phyloP scores from a whole-genome alignment of 1,140 invertebrate genomes.

The Drosophila novamexicana region DNA sequence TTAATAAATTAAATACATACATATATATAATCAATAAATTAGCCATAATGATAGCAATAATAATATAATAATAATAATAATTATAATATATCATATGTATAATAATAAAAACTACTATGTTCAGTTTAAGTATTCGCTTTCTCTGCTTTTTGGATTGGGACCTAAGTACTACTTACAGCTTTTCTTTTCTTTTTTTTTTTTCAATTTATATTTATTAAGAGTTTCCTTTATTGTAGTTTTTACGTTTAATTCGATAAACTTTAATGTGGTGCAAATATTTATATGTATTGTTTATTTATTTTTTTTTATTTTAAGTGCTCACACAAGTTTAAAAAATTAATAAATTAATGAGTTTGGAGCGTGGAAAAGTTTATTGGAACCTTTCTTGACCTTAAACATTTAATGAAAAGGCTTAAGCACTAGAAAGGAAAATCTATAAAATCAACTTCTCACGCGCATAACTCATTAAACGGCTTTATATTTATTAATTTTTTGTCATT shows the following conservation, averaged over 20 bases:
- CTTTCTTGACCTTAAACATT: background rate
- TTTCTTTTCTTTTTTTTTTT: constrained; percentile 21
- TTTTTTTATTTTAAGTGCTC: constrained; percentile 30
- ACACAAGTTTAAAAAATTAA: background rate
- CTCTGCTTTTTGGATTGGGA: constrained; percentile 13
- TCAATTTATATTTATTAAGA: constrained; percentile 27
- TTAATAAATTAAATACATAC: constrained; percentile 75
- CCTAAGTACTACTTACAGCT: constrained; percentile 12
- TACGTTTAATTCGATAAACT: constrained; percentile 36
- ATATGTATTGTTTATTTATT: constrained; percentile 14
- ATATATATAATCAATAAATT: constrained; percentile 64
- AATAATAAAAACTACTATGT: constrained; percentile 73
- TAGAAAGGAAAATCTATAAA: background rate
- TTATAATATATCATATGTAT: constrained; percentile 21
- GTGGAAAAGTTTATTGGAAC: background rate
- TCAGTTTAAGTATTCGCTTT: constrained; percentile 51
- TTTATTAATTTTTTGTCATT: constrained; percentile 15
- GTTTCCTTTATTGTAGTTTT: constrained; percentile 26
- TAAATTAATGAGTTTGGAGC: background rate
- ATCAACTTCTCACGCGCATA: background rate
- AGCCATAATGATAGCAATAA: constrained; percentile 59
- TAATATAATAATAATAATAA: constrained; percentile 47
- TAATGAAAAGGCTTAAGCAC: background rate
- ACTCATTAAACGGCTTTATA: constrained; percentile 11
- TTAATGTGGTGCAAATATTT: constrained; percentile 60